phyloP scores from a whole-genome alignment of 2,113 vertebrate genomes.

The Noturus placidus region DNA sequence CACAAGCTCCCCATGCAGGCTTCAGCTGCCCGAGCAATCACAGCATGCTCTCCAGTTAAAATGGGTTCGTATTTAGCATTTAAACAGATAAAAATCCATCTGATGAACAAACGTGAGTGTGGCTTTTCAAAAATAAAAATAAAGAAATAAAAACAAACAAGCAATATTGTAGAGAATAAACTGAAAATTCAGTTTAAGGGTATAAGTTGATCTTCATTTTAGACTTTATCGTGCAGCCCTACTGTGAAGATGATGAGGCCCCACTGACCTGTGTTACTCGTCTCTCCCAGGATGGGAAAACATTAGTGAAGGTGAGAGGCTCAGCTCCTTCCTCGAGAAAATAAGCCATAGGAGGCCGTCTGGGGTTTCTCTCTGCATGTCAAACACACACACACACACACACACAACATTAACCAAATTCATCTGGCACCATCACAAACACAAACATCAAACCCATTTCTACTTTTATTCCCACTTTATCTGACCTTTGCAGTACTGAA shows the following conservation, averaged over 20 bases:
- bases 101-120: background rate
- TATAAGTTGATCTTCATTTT: background rate
- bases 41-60: background rate
- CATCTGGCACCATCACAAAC: background rate
- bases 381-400: slow-evolving; percentile 19
- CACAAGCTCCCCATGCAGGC: too few species aligned
- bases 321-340: slow-evolving; percentile 70
- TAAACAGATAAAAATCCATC: background rate
- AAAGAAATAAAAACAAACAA: background rate
- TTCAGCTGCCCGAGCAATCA: background rate
- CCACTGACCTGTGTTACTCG: slow-evolving; percentile 58
- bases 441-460: background rate
- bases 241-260: background rate
- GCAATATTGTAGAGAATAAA: background rate
- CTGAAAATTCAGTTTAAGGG: background rate
- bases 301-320: slow-evolving; percentile 79
- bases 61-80: background rate
- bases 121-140: background rate
- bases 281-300: slow-evolving; percentile 76
- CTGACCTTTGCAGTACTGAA: slow-evolving; percentile 78
- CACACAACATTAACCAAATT: background rate
- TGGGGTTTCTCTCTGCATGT: slow-evolving; percentile 70
- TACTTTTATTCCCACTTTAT: background rate
- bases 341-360: slow-evolving; percentile 72
- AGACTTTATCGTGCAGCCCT: background rate